Conservation (phyloP, 2,797 vertebrate species). For the Mormyrops attenuatus region DNA sequence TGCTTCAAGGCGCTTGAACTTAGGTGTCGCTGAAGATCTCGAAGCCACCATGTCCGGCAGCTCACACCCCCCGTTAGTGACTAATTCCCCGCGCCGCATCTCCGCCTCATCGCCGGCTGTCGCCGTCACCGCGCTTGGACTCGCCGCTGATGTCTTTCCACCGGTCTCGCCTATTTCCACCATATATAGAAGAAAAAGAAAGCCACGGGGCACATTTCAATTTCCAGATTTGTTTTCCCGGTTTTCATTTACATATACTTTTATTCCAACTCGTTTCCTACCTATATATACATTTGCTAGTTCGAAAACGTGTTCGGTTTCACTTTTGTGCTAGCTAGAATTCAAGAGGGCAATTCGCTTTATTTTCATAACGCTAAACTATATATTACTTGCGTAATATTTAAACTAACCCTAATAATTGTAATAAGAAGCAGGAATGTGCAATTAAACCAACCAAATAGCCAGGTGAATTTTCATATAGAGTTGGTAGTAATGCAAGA, state of each 20-base stretch:
- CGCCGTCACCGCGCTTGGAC: neutral
- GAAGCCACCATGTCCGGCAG: constrained; percentile 54
- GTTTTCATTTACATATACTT: neutral
- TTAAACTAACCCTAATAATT: neutral
- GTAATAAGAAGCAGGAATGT: neutral
- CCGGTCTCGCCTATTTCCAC: neutral
- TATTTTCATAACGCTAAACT: neutral
- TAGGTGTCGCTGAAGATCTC: constrained; percentile 58
- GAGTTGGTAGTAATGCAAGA: neutral
- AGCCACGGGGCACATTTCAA: neutral
- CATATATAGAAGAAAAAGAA: neutral
- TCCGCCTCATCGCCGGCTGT: constrained; percentile 60
- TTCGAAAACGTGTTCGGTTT: neutral
- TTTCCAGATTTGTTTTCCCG: constrained; percentile 18
- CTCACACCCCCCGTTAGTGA: constrained; percentile 87
- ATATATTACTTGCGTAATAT: neutral
- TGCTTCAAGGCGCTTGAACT: constrained; percentile 50
- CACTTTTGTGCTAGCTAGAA: neutral
- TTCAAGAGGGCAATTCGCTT: neutral
- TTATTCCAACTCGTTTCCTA: neutral
- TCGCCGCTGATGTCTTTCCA: neutral
- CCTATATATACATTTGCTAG: neutral
- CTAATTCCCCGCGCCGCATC: constrained; percentile 67
- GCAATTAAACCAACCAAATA: neutral
- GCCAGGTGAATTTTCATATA: neutral